These are phyloP conservation scores for Nephrocerus scutellatus DNA, from an alignment of 2,888 invertebrate genomes.

Conservation along the genomic window DNA sequence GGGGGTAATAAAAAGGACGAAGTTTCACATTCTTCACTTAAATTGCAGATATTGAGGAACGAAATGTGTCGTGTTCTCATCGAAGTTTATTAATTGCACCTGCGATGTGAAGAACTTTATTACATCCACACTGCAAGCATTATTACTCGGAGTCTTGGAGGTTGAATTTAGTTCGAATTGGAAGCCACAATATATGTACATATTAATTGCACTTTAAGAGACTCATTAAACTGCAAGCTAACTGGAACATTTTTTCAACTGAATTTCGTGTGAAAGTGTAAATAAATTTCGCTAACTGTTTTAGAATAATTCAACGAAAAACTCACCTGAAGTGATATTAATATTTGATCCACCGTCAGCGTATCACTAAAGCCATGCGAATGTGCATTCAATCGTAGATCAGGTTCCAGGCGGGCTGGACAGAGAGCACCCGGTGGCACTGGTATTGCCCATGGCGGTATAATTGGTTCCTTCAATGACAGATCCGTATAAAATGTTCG, in stretches of 20 bases:
- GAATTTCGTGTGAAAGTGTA: background rate
- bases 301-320: slow-evolving; percentile 1
- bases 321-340: slow-evolving; percentile 50
- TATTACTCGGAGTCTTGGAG: no score
- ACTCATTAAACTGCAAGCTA: background rate
- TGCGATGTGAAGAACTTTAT: no score
- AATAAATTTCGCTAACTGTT: background rate
- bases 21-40: no score
- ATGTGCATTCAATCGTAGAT: slow-evolving; percentile 44
- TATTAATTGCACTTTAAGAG: background rate
- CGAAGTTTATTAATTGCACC: no score
- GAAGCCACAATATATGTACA: no score
- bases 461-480: slow-evolving; percentile 48
- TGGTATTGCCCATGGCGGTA: slow-evolving; percentile 50
- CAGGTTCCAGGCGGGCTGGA: slow-evolving; percentile 51
- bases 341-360: slow-evolving; percentile 47
- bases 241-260: background rate
- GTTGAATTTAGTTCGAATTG: no score
- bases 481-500: slow-evolving; percentile 50
- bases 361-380: slow-evolving; percentile 39
- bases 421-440: slow-evolving; percentile 49
- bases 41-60: no score
- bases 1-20: no score
- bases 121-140: no score
- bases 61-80: no score